Percentiles rank a stretch among this genome's conserved stretches.
Evolutionary conservation across 2,888 invertebrate species (phyloP).

Genomic region (Sphaerophoria rueppellii): DNA sequence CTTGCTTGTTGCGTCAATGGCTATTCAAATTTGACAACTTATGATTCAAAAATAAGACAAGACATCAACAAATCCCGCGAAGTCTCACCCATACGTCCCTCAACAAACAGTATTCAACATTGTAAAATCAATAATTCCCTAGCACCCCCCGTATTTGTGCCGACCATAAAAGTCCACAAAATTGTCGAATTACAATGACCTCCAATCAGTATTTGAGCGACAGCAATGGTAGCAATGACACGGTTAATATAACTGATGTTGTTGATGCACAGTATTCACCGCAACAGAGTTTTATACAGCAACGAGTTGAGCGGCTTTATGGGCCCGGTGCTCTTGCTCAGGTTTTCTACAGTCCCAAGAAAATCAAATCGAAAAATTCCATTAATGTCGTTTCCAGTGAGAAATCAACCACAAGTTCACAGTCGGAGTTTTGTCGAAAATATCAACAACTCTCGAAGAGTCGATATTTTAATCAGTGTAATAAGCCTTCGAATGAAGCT

Average conservation of each 20-base stretch:
- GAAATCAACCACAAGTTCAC: slow-evolving; percentile 69
- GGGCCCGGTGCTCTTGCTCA: slow-evolving; percentile 94
- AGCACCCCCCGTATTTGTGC: slow-evolving; percentile 82
- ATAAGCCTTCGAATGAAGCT: slow-evolving; percentile 75
- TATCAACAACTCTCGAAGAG: slow-evolving; percentile 79
- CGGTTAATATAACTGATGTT: slow-evolving; percentile 51
- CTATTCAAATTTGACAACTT: slow-evolving; percentile 92
- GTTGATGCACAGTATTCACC: slow-evolving; percentile 77
- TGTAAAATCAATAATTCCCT: slow-evolving; percentile 83
- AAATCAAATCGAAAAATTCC: slow-evolving; percentile 69
- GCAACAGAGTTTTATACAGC: slow-evolving; percentile 91
- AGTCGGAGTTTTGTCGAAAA: slow-evolving; percentile 81
- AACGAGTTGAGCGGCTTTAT: slow-evolving; percentile 93
- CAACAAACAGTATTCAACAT: slow-evolving; percentile 82
- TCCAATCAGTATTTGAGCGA: slow-evolving; percentile 75
- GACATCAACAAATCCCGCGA: slow-evolving; percentile 88
- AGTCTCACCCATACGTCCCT: slow-evolving; percentile 87
- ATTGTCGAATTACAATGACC: slow-evolving; percentile 48
- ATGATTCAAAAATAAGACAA: slow-evolving; percentile 91
- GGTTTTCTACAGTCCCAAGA: slow-evolving; percentile 88
- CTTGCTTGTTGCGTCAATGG: slow-evolving; percentile 95
- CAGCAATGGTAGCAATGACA: slow-evolving; percentile 56
- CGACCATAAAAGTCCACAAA: slow-evolving; percentile 27
- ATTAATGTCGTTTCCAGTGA: slow-evolving; percentile 47
- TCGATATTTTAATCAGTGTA: slow-evolving; percentile 78